Conservation (phyloP, 2,113 vertebrate species). For the Shinisaurus crocodilurus region DNA sequence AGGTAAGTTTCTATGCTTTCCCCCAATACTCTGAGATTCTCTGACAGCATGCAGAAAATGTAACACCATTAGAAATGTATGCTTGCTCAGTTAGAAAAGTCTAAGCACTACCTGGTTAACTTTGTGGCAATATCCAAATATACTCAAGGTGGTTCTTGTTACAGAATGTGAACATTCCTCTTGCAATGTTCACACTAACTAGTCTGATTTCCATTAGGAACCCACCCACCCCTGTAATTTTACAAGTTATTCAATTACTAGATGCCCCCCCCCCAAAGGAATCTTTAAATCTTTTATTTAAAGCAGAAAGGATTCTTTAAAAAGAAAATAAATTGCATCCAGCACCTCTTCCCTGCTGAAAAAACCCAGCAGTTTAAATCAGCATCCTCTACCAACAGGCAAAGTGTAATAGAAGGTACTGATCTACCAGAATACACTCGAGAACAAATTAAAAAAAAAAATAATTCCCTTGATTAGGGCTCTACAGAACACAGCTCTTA, state of each 20-base stretch:
- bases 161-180: not conserved
- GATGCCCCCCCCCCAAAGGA: constrained; percentile 38
- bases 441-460: constrained; percentile 55
- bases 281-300: not conserved
- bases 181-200: constrained; percentile 9
- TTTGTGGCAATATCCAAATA: not conserved
- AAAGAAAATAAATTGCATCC: not conserved
- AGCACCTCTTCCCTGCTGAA: not conserved
- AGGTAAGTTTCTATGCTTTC: not conserved
- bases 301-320: constrained; percentile 25
- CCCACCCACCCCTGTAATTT: too few species aligned
- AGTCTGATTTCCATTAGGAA: not conserved
- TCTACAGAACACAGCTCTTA: constrained; percentile 26
- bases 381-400: not conserved
- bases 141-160: not conserved
- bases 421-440: constrained; percentile 41
- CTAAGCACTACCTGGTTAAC: not conserved
- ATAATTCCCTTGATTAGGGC: constrained; percentile 35
- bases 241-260: constrained; percentile 17
- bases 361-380: not conserved
- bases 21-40: not conserved
- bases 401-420: constrained; percentile 11
- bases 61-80: not conserved
- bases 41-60: not conserved
- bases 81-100: not conserved